A percentile compares a stretch with the other conserved stretches of the same genome.
phyloP scores from a whole-genome alignment of 2,797 vertebrate species.

The Neosalanx taihuensis region DNA sequence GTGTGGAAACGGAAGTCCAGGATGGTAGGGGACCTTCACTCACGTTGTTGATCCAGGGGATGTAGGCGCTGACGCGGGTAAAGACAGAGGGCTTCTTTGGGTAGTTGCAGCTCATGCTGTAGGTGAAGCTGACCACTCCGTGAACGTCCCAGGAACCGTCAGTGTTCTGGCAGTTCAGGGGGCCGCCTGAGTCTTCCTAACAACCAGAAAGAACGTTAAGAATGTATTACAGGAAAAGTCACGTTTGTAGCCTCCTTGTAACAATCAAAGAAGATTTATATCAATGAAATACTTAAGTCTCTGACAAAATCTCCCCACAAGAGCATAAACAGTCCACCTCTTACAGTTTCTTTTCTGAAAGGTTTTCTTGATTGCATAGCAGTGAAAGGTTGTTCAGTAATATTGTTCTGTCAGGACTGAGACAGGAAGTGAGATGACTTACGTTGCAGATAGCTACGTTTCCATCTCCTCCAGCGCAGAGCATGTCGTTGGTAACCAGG shows the following conservation, averaged over 20 bases:
- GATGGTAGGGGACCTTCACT: conserved; percentile 34
- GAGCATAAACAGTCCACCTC: neutral
- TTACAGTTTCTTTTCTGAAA: no score
- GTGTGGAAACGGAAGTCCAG: neutral
- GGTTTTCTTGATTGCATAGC: no score
- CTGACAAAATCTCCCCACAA: no score
- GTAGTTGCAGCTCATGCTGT: conserved; percentile 79
- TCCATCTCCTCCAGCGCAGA: conserved; percentile 88
- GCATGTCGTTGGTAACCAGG: conserved; percentile 74
- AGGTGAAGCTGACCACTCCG: conserved; percentile 87
- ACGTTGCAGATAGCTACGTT: conserved; percentile 81
- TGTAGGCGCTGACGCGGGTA: conserved; percentile 82
- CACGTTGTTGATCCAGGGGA: conserved; percentile 79
- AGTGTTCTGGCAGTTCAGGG: conserved; percentile 78
- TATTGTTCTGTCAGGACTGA: no score
- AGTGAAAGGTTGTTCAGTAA: no score
- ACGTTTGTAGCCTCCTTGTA: neutral
- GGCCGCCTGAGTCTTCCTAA: conserved; percentile 87
- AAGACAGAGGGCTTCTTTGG: conserved; percentile 83
- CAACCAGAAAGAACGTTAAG: neutral
- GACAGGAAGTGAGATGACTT: conserved; percentile 48
- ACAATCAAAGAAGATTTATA: neutral
- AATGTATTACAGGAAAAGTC: neutral
- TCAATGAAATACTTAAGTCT: no score
- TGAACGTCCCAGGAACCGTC: conserved; percentile 78